Evolutionary conservation across 2,797 vertebrate species (phyloP), one percentile per base, ranked within the genome.

Genomic region (Pipistrellus nathusii): DNA sequence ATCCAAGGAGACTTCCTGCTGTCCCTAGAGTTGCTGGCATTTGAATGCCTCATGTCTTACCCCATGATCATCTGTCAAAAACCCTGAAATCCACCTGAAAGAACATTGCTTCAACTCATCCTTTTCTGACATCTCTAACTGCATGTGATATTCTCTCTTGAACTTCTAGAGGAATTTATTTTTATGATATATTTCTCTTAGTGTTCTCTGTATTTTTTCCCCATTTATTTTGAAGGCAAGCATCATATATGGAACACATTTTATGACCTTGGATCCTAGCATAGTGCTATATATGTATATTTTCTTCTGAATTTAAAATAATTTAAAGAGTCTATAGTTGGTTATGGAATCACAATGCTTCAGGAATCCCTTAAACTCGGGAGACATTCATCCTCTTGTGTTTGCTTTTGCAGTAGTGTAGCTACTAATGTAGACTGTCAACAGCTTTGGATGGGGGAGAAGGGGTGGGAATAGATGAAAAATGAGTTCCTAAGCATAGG

Each of bases 251-350:
- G 30, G 46, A 72, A 78, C 30, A 87, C 5, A 57, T 35, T 82
- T 90, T 93, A 82, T 88, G 64, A 83, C 17, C 25, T n/a, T 10
- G 46, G n/a, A 93, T 12, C 53, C 57, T 91, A 57, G 5, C 18
- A 12, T 46, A 59, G 5, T 55, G n/a, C 35, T 91, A n/a, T 15
- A 32, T 23, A 20, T 76, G n/a, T 68, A 30, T 62, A 62, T 59
- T 82, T 82, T 46, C 75, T 51, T 57, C 35, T 75, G 27, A 78
- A 64, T 86, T 73, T 87, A 66, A 91, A 81, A 83, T 86, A 62
- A 91, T 80, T 78, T 44, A 68, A 82, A 10, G 20, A 25, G 73
- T 30, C 8, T 51, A 11, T n/a, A 53, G 38, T 64, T 7, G 30
- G 14, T 72, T 62, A 41, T 64, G 6, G 66, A 68, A 13, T 59